A percentile compares a stretch with the other conserved stretches of the same genome.
These are phyloP conservation scores for Podotricha telesiphe DNA, from an alignment of 2,888 invertebrate genomes.

Conservation along the genomic window DNA sequence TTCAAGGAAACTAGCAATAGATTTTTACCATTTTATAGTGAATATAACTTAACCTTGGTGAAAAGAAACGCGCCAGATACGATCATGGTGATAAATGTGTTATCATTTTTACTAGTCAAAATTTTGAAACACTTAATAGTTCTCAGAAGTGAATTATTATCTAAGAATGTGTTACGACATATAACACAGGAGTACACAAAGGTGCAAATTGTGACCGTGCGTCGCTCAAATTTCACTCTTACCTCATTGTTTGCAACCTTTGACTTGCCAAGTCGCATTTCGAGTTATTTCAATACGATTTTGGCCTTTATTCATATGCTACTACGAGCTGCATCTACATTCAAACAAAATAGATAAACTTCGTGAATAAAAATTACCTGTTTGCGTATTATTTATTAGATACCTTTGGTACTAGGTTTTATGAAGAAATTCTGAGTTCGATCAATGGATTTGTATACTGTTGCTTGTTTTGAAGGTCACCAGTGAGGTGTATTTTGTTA, in stretches of 20 bases:
- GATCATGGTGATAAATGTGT: background rate
- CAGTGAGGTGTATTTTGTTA: background rate
- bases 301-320: background rate
- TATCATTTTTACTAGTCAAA: constrained; percentile 1
- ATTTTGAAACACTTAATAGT: constrained; percentile 40
- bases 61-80: background rate
- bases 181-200: constrained; percentile 44
- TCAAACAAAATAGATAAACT: background rate
- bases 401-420: background rate
- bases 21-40: background rate
- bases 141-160: constrained; percentile 49
- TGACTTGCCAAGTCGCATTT: constrained; percentile 36
- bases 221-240: constrained; percentile 52
- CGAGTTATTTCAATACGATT: constrained; percentile 3
- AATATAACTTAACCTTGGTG: background rate
- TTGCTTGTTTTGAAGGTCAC: constrained; percentile 13
- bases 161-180: constrained; percentile 48
- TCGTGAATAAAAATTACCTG: background rate
- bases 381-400: background rate
- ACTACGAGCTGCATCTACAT: background rate
- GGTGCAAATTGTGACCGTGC: constrained; percentile 57
- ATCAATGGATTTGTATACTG: constrained; percentile 24
- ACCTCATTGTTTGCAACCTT: constrained; percentile 53
- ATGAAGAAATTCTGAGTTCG: constrained; percentile 18
- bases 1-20: background rate